Conservation (phyloP, 35 echinoderm and acorn worm species). For the Nesometra sesokonis region DNA sequence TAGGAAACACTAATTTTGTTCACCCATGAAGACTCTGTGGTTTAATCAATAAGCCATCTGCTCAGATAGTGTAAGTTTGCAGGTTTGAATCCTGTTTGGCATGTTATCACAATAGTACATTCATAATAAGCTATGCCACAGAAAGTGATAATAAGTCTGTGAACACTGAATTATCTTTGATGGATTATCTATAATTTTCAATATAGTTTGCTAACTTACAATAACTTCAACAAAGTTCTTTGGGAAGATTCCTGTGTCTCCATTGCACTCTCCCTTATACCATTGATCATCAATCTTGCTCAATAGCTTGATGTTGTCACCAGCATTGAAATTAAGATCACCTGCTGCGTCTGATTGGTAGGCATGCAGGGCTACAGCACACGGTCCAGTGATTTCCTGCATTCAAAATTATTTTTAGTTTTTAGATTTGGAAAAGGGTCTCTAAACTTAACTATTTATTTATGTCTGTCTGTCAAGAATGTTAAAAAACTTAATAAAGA, state of each 20-base stretch:
- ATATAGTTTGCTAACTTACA: slow-evolving; percentile 50
- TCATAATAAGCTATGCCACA: too few relatives aligned
- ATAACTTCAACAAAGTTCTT: slow-evolving; percentile 57
- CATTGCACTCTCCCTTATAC: slow-evolving; percentile 57
- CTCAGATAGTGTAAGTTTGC: too few relatives aligned
- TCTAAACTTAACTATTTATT: too few relatives aligned
- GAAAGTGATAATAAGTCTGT: too few relatives aligned
- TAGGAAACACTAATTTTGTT: too few relatives aligned
- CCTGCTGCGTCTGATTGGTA: slow-evolving; percentile 31
- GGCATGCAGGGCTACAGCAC: slow-evolving; percentile 26
- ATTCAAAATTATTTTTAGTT: background rate
- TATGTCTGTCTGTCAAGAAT: too few relatives aligned
- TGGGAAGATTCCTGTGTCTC: slow-evolving; percentile 58
- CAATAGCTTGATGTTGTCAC: slow-evolving; percentile 54
- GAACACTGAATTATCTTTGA: background rate
- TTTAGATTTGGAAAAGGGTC: too few relatives aligned
- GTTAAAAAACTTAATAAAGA: too few relatives aligned
- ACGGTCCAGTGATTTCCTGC: slow-evolving; percentile 14
- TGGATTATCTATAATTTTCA: background rate
- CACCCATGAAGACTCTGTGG: too few relatives aligned
- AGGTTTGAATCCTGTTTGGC: too few relatives aligned
- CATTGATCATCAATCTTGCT: slow-evolving; percentile 39
- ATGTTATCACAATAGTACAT: too few relatives aligned
- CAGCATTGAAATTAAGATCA: slow-evolving; percentile 41
- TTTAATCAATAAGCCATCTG: too few relatives aligned